A percentile compares a stretch with the other conserved stretches of the same genome.
Conservation (phyloP, 2,888 invertebrate genomes). For the Brachypalpus laphriformis region DNA sequence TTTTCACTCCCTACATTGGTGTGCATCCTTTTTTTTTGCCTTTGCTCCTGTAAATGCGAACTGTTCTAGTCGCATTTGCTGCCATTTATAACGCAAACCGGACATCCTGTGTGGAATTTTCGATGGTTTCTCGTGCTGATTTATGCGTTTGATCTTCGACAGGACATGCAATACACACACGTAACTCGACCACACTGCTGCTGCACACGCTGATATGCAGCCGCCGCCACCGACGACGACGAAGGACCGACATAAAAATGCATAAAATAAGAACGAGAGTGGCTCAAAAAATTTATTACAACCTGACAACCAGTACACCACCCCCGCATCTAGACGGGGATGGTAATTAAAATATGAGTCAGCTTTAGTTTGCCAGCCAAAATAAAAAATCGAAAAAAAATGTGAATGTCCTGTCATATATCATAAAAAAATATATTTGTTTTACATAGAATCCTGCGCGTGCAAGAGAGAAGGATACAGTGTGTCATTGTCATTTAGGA, state of each 20-base stretch:
- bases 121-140: conserved; percentile 79
- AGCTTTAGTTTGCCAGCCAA: conserved; percentile 38
- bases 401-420: conserved; percentile 53
- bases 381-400: conserved; percentile 13
- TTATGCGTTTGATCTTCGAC: conserved; percentile 81
- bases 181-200: not conserved
- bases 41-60: conserved; percentile 13
- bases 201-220: conserved; percentile 63
- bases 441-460: conserved; percentile 46
- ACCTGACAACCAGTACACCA: conserved; percentile 39
- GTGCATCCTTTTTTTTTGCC: conserved; percentile 14
- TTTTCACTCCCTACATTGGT: conserved; percentile 70
- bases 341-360: conserved; percentile 72
- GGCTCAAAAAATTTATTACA: conserved; percentile 70
- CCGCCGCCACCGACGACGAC: conserved; percentile 27
- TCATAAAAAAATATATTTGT: conserved; percentile 48
- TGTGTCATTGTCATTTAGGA: conserved; percentile 57
- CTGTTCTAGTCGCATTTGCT: conserved; percentile 62
- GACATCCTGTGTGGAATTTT: conserved; percentile 75
- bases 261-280: conserved; percentile 68
- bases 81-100: conserved; percentile 74
- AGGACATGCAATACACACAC: conserved; percentile 65
- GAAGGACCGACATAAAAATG: conserved; percentile 61
- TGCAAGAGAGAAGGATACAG: not conserved
- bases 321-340: not conserved